phyloP scores from a whole-genome alignment of 2,888 invertebrate species.

The Sarcophaga variegata region DNA sequence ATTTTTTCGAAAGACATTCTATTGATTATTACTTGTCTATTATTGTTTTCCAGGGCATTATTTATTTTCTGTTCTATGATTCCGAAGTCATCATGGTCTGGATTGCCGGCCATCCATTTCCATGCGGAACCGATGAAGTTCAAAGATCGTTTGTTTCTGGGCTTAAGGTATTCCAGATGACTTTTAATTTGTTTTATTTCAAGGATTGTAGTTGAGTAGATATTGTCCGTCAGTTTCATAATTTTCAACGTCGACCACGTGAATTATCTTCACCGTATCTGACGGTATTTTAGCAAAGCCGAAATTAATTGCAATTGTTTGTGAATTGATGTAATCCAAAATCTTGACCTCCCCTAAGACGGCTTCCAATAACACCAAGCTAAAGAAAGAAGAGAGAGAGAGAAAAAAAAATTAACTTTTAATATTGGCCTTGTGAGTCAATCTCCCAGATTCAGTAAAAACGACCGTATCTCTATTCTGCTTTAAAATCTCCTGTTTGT shows the following conservation, averaged over 20 bases:
- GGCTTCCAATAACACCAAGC: neutral
- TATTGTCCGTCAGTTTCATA: conserved; percentile 8
- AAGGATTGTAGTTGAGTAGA: neutral
- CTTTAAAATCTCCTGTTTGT: neutral
- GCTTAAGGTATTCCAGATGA: neutral
- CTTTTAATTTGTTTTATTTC: neutral
- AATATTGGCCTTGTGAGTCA: too few relatives aligned
- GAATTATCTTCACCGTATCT: conserved; percentile 52
- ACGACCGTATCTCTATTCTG: neutral
- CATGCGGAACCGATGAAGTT: conserved; percentile 49
- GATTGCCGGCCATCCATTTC: conserved; percentile 35
- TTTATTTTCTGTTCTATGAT: conserved; percentile 18
- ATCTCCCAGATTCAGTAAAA: neutral
- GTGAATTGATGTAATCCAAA: neutral
- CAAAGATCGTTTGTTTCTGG: conserved; percentile 29
- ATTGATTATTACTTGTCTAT: neutral
- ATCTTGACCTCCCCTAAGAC: neutral
- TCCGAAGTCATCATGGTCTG: conserved; percentile 28
- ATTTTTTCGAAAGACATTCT: neutral
- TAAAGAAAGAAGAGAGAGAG: neutral
- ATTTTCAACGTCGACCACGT: conserved; percentile 52
- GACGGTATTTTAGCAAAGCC: conserved; percentile 34
- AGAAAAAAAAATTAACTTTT: neutral
- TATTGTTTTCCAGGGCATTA: neutral
- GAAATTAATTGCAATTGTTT: neutral